phyloP scores from a whole-genome alignment of 2,113 vertebrate genomes.

The Hypocryptadius cinnamomeus region DNA sequence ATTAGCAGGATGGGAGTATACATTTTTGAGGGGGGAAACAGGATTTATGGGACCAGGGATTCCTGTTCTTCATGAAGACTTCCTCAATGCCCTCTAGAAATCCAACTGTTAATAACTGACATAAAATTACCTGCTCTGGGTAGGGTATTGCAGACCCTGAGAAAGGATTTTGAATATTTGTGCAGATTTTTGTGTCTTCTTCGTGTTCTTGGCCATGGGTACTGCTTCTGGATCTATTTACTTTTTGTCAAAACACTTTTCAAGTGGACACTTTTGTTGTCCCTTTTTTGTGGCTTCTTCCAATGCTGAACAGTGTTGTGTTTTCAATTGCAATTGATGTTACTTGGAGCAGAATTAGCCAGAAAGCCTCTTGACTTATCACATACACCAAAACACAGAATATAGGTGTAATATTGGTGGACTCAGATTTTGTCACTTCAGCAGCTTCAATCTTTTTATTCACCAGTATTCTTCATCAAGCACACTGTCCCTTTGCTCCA shows the following conservation, averaged over 20 bases:
- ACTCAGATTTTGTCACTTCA: not conserved
- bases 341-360: not conserved
- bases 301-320: not conserved
- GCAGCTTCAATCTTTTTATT: not conserved
- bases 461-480: not conserved
- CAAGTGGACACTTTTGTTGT: accelerated
- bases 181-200: not conserved
- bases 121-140: not conserved
- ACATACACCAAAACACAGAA: not conserved
- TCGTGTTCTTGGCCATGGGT: accelerated
- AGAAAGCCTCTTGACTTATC: not conserved
- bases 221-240: accelerated
- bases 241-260: not conserved
- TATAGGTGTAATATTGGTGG: not conserved
- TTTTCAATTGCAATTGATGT: not conserved
- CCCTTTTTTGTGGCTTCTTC: not conserved
- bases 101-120: not conserved
- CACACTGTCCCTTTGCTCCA: not conserved
- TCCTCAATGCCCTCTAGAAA: not conserved
- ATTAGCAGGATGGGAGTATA: not conserved
- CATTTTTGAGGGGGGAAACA: accelerated
- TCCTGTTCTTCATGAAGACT: not conserved
- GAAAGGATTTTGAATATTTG: not conserved
- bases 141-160: not conserved
- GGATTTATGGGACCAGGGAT: not conserved